These are phyloP conservation scores for Lucinisca nassula DNA, from an alignment of 2,888 invertebrate species.

Conservation along the genomic window DNA sequence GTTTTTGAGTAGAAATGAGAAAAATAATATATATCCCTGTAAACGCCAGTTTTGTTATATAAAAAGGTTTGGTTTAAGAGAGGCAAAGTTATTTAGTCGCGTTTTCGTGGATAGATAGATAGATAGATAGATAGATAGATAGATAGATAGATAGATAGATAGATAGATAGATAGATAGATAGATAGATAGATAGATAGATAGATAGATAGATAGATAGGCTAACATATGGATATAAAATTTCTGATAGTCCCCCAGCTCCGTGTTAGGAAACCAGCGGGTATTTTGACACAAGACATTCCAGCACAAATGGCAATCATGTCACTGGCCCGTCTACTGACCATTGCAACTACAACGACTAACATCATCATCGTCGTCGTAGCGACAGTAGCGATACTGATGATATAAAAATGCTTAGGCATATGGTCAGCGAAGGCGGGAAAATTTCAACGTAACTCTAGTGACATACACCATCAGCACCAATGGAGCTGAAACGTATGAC, in stretches of 20 bases:
- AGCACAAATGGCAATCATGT: neutral
- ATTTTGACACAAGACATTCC: neutral
- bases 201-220: too few relatives aligned
- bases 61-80: too few relatives aligned
- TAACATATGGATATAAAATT: neutral
- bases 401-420: neutral
- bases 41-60: too few relatives aligned
- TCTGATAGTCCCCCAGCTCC: neutral
- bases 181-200: too few relatives aligned
- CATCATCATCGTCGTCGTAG: neutral
- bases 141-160: too few relatives aligned
- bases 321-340: neutral
- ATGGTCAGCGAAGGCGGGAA: neutral
- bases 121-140: too few relatives aligned
- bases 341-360: neutral
- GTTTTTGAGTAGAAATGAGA: too few relatives aligned
- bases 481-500: neutral
- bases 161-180: too few relatives aligned
- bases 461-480: neutral
- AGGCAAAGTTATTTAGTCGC: too few relatives aligned
- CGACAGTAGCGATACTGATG: neutral
- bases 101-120: too few relatives aligned
- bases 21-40: too few relatives aligned
- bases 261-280: neutral
- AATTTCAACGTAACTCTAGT: neutral